Percentiles rank a stretch among this genome's conserved stretches.
phyloP scores from a whole-genome alignment of 2,113 vertebrate species.

The Cygnus buccinator region DNA sequence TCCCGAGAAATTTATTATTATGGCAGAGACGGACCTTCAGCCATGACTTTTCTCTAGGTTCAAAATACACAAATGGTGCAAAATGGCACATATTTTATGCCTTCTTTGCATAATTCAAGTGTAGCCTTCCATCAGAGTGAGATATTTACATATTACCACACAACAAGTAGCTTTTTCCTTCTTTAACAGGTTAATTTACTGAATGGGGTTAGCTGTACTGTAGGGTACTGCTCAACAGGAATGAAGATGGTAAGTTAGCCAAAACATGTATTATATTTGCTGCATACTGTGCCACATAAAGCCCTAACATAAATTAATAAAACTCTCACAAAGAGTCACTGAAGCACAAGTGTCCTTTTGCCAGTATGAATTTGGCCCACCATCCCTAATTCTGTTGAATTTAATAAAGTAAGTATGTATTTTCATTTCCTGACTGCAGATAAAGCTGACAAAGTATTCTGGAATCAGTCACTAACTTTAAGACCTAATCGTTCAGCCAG shows the following conservation, averaged over 20 bases:
- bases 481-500: background rate
- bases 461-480: slow-evolving; percentile 14
- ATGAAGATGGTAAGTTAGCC: background rate
- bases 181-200: background rate
- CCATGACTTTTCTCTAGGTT: background rate
- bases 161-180: background rate
- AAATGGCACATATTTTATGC: background rate
- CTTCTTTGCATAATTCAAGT: background rate
- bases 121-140: background rate
- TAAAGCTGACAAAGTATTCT: slow-evolving; percentile 35
- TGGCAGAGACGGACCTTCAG: background rate
- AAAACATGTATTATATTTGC: background rate
- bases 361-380: slow-evolving; percentile 21
- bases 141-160: background rate
- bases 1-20: slow-evolving; percentile 1
- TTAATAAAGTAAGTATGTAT: slow-evolving; percentile 17
- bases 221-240: background rate
- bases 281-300: background rate
- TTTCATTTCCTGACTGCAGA: slow-evolving; percentile 46
- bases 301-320: background rate
- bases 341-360: background rate
- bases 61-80: background rate
- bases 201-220: background rate
- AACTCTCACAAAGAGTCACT: background rate
- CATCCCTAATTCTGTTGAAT: background rate